Evolutionary conservation across 2,888 invertebrate genomes (phyloP).

Genomic region (Zygogramma bicolorata): DNA sequence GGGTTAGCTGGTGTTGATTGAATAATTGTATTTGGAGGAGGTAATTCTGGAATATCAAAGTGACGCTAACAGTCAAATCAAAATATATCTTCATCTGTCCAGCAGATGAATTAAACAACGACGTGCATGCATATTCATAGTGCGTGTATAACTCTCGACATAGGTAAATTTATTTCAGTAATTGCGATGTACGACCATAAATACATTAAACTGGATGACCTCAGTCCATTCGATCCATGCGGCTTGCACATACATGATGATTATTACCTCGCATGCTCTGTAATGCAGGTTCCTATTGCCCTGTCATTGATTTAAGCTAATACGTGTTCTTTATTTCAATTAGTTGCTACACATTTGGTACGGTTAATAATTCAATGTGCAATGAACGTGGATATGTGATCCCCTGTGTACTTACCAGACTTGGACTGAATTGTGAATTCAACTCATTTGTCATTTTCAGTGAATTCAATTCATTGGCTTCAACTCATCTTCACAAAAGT

Average conservation of each 20-base stretch:
- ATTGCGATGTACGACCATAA: conserved; percentile 40
- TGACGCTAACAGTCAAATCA: background rate
- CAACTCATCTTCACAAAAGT: too few relatives aligned
- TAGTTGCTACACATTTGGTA: conserved; percentile 3
- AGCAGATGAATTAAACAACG: conserved; percentile 15
- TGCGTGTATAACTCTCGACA: conserved; percentile 33
- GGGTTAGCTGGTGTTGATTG: background rate
- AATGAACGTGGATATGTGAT: background rate
- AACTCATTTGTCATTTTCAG: background rate
- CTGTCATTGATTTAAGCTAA: conserved; percentile 14
- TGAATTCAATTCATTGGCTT: too few relatives aligned
- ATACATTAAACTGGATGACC: conserved; percentile 45
- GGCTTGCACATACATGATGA: conserved; percentile 19
- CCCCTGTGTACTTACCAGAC: background rate
- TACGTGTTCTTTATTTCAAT: conserved; percentile 25
- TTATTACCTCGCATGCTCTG: conserved; percentile 1
- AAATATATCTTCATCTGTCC: conserved; percentile 2
- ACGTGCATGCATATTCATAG: conserved; percentile 21
- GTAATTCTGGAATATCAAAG: background rate
- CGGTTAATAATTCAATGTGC: background rate
- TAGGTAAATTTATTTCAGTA: conserved; percentile 43
- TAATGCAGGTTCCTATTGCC: conserved; percentile 10
- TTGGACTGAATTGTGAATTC: too few relatives aligned
- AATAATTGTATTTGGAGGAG: background rate
- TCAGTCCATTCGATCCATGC: conserved; percentile 10